Percentiles rank a stretch among this genome's conserved stretches.
Conservation (phyloP, 2,888 invertebrate species). For the Pyrocoelia pectoralis region DNA sequence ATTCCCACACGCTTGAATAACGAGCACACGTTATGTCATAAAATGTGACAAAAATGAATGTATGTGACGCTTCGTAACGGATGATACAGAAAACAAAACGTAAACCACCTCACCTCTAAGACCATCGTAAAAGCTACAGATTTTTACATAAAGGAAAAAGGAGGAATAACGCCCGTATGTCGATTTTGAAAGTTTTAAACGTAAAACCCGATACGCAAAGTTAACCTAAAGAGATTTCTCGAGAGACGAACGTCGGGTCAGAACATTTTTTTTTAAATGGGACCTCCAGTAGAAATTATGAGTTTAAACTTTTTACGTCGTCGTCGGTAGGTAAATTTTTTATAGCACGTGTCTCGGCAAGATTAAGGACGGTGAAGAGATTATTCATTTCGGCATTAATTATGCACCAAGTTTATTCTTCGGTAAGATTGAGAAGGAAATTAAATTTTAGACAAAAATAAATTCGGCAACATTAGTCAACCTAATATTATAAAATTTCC, state of each 20-base stretch:
- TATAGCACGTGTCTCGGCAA: constrained; percentile 33
- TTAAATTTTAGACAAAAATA: constrained; percentile 39
- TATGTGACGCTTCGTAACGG: constrained; percentile 26
- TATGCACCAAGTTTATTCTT: constrained; percentile 44
- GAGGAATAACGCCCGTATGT: too few species aligned
- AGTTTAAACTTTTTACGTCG: constrained; percentile 43
- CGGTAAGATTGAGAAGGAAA: constrained; percentile 35
- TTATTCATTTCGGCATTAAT: constrained; percentile 47
- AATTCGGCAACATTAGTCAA: constrained; percentile 36
- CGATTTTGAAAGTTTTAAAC: constrained; percentile 11
- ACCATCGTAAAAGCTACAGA: background rate
- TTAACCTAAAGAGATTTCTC: constrained; percentile 39
- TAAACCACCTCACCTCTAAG: background rate
- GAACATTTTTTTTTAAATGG: constrained; percentile 36
- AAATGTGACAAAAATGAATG: constrained; percentile 38
- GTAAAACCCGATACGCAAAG: constrained; percentile 7
- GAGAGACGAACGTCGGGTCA: constrained; percentile 39
- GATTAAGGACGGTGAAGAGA: constrained; percentile 40
- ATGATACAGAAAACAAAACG: constrained; percentile 5
- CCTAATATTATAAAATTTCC: constrained; percentile 31
- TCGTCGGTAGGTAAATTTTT: constrained; percentile 39
- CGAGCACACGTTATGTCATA: constrained; percentile 39
- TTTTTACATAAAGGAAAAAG: constrained; percentile 2
- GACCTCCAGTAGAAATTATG: constrained; percentile 45
- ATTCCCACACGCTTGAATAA: constrained; percentile 37